Conservation (phyloP, 2,113 vertebrate species). For the Cynoglossus semilaevis region DNA sequence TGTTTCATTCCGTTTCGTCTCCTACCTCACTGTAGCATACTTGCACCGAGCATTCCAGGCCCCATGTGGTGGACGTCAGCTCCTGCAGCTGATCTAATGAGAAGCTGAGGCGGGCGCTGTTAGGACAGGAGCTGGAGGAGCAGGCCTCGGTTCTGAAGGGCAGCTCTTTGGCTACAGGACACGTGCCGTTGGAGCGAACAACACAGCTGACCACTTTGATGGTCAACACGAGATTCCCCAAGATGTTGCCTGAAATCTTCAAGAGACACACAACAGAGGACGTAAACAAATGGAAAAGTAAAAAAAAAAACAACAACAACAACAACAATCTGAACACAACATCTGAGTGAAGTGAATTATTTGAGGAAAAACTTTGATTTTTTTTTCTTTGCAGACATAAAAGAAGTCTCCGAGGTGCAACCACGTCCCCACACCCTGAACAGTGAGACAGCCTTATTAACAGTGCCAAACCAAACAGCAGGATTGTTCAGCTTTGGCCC, state of each 20-base stretch:
- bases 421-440: too few species aligned
- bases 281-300: background rate
- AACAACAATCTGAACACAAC: background rate
- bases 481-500: too few species aligned
- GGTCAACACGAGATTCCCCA: constrained; percentile 34
- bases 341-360: background rate
- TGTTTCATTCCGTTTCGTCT: too few species aligned
- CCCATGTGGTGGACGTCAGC: constrained; percentile 65
- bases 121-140: constrained; percentile 43
- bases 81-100: constrained; percentile 66
- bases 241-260: constrained; percentile 55
- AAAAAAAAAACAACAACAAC: too few species aligned
- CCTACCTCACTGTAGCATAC: constrained; percentile 56
- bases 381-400: too few species aligned
- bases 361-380: background rate
- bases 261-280: constrained; percentile 9
- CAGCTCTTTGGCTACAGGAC: constrained; percentile 35
- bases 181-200: constrained; percentile 43
- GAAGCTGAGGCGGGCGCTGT: constrained; percentile 72
- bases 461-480: too few species aligned
- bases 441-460: too few species aligned
- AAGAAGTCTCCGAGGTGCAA: too few species aligned
- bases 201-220: constrained; percentile 62
- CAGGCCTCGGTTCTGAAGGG: constrained; percentile 60
- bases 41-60: constrained; percentile 65